Evolutionary conservation across 2,113 vertebrate genomes (phyloP).

Genomic region (Poeciliopsis prolifica): DNA sequence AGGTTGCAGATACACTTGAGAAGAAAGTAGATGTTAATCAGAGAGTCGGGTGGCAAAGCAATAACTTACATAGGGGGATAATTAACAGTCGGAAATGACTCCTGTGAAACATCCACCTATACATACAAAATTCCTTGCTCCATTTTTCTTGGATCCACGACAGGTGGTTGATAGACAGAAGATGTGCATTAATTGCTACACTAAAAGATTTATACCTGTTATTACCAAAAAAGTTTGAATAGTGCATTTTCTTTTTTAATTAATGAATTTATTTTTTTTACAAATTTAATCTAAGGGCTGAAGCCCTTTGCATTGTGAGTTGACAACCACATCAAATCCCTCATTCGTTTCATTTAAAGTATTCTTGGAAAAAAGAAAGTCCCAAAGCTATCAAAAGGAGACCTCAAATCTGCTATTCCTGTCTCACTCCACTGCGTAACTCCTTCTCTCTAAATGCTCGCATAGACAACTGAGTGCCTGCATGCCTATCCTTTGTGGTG

Average conservation of each 20-base stretch:
- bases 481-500: conserved; percentile 15
- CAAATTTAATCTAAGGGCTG: not conserved
- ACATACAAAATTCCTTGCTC: not conserved
- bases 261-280: too few species aligned
- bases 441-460: conserved; percentile 1
- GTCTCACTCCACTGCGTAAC: conserved; percentile 20
- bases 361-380: conserved; percentile 18
- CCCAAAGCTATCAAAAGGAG: conserved; percentile 25
- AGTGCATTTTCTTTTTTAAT: too few species aligned
- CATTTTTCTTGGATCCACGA: not conserved
- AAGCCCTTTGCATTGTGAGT: not conserved
- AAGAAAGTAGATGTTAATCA: conserved; percentile 6
- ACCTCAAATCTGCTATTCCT: conserved; percentile 30
- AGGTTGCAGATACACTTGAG: conserved; percentile 3
- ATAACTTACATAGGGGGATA: conserved; percentile 5
- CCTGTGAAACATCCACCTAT: not conserved
- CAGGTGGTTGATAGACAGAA: not conserved
- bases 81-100: not conserved
- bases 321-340: not conserved
- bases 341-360: not conserved
- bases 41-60: conserved; percentile 8
- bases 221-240: not conserved
- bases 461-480: conserved; percentile 22
- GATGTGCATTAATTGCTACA: not conserved
- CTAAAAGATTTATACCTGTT: not conserved